phyloP scores from a whole-genome alignment of 2,888 invertebrate species.

The Parnassius mnemosyne region DNA sequence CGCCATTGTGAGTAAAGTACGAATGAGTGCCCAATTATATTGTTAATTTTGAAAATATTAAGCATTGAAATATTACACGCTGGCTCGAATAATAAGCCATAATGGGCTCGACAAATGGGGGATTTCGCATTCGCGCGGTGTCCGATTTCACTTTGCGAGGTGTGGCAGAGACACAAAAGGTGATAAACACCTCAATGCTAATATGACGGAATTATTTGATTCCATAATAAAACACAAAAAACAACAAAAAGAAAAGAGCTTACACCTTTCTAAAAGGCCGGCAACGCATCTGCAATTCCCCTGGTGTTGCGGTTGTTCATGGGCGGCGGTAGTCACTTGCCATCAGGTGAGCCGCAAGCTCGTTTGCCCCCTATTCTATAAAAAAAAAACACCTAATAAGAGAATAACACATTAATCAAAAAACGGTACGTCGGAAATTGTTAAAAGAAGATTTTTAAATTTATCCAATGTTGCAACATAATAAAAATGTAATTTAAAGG shows the following conservation, averaged over 20 bases:
- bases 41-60: constrained; percentile 79
- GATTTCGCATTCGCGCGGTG: constrained; percentile 30
- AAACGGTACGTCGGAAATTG: no score
- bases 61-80: constrained; percentile 74
- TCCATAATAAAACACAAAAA: constrained; percentile 3
- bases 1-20: constrained; percentile 53
- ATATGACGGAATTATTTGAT: constrained; percentile 18
- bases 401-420: not conserved
- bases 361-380: no score
- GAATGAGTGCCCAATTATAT: constrained; percentile 78
- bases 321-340: no score
- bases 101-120: constrained; percentile 43
- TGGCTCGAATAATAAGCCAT: constrained; percentile 72
- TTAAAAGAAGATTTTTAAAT: no score
- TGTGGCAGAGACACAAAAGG: constrained; percentile 23
- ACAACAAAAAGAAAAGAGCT: no score
- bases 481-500: not conserved
- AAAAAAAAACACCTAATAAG: not conserved
- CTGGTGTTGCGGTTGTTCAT: no score
- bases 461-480: no score
- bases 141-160: constrained; percentile 25
- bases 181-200: constrained; percentile 23
- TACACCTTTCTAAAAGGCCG: no score
- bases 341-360: no score
- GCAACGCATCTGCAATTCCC: no score